Evolutionary conservation across 2,888 invertebrate species (phyloP), one percentile per base, ranked within the genome.

Genomic region (Chloromyia formosa): DNA sequence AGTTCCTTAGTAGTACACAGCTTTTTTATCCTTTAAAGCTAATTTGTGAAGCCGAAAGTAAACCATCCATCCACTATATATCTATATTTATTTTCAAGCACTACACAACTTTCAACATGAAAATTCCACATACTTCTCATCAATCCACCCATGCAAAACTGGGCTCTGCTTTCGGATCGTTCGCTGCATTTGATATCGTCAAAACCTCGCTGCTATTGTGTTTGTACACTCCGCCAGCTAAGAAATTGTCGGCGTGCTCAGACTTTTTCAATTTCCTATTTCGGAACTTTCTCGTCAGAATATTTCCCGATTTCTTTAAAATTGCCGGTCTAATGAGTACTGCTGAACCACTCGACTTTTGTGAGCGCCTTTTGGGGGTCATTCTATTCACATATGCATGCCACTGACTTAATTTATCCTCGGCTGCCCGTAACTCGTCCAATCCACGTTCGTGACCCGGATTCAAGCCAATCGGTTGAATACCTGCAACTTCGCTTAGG

Each of bases 381-480:
- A 75, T 74, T 78, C 83, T 81, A 4, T 84, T 80, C 1, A 85
- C 76, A 76, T 83, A 85, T 1, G 79, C 76, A 75, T 84, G 83
- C 85, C 85, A 85, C 73, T 84, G 82, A 23, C 80, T 78, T 10
- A 85, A 79, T 66, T 85, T 85, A 73, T 84, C 80, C 4, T 83
- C 84, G 1, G 85, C 84, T 0, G 84, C 84, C 3, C 81, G 81
- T 20, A 85, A 75, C 42, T 85, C 82, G 1, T 81, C 80, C 10
- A 85, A 79, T 66, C 83, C 83, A 1, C 79, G 81, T 75, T 85
- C 84, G 77, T 85, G 85, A 0, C 92, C 93, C 0, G 93, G 92
- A 85, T 94, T 94, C 74, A 89, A 83, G 1, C 93, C 93, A 20
- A 86, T 84, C 4, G 84, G 84, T 58, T 83, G 82, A 0, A 85